Evolutionary conservation across 2,888 invertebrate species (phyloP).

Genomic region (Drepanosiphum platanoidis): DNA sequence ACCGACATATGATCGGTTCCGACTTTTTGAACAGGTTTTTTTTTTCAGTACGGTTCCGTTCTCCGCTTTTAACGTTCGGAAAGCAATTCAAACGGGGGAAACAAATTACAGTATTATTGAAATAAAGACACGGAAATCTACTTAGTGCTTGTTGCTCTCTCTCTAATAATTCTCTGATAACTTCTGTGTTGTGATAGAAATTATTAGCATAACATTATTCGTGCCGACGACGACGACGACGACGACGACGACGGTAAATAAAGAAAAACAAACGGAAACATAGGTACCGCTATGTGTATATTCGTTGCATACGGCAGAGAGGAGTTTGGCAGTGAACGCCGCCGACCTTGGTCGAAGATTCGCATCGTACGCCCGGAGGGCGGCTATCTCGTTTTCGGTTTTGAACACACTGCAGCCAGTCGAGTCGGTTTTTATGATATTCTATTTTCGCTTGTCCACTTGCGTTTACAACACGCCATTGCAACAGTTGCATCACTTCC

Average conservation of each 20-base stretch:
- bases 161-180: too few species aligned
- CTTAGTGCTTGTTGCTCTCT: too few species aligned
- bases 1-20: too few species aligned
- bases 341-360: conserved; percentile 15
- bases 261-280: background rate
- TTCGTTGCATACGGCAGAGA: background rate
- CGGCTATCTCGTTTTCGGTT: background rate
- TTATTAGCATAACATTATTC: background rate
- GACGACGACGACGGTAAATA: background rate
- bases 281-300: background rate
- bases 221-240: background rate
- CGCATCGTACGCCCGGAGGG: background rate
- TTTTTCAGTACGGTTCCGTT: too few species aligned
- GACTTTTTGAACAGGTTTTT: too few species aligned
- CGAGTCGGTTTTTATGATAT: conserved; percentile 7
- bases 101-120: too few species aligned
- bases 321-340: conserved; percentile 24
- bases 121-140: too few species aligned
- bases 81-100: too few species aligned
- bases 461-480: conserved; percentile 20
- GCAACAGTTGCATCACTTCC: conserved; percentile 25
- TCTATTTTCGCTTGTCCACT: conserved; percentile 32
- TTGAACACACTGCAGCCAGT: background rate
- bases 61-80: too few species aligned
- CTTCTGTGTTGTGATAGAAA: too few species aligned